Evolutionary conservation across 2,113 vertebrate species (phyloP).

Genomic region (Sardina pilchardus): DNA sequence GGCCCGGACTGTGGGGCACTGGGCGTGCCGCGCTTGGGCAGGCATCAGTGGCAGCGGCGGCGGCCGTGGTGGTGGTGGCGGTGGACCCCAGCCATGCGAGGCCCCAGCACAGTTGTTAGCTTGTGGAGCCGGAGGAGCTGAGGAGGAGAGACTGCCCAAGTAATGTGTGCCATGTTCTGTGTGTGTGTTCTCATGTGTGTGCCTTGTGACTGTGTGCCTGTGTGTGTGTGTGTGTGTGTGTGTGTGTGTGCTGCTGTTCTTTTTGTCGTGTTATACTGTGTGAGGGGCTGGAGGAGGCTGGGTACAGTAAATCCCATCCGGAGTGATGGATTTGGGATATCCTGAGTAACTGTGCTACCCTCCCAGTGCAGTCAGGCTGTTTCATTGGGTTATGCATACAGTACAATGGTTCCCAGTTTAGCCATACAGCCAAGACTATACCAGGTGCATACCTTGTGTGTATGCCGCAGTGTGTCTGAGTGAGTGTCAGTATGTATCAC

Average conservation of each 20-base stretch:
- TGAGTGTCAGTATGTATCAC: background rate
- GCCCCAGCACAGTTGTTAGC: background rate
- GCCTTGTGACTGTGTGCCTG: too few relatives aligned
- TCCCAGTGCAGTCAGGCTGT: background rate
- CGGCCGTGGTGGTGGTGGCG: background rate
- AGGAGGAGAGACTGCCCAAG: background rate
- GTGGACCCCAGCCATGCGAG: background rate
- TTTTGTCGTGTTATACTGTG: background rate
- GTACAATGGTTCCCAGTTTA: background rate
- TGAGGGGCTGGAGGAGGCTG: too few relatives aligned
- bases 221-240: constrained; percentile 1
- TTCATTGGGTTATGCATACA: background rate
- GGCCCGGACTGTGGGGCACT: background rate
- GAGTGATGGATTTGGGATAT: background rate
- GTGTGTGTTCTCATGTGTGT: background rate
- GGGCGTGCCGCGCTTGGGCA: background rate
- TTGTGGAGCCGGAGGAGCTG: background rate
- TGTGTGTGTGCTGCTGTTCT: background rate
- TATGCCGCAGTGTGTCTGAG: background rate
- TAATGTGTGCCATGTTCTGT: background rate
- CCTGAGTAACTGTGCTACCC: background rate
- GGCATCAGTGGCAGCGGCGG: background rate
- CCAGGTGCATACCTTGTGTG: background rate
- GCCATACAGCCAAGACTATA: background rate
- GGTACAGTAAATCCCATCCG: too few relatives aligned